A percentile compares a stretch with the other conserved stretches of the same genome.
Conservation (phyloP, 2,797 vertebrate genomes). For the Darevskia nairensis region DNA sequence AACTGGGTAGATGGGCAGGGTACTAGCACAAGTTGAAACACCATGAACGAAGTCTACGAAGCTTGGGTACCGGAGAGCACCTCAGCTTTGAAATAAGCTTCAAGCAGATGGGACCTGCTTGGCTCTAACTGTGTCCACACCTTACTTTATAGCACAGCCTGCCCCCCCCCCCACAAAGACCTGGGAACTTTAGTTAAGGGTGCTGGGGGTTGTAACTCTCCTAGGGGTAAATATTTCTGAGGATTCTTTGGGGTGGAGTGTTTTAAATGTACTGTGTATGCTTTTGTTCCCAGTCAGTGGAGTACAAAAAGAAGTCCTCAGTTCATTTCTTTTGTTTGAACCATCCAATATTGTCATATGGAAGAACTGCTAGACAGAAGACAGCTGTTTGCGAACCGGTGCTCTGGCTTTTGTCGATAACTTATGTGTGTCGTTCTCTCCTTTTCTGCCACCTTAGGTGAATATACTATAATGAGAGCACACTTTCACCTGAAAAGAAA, state of each 20-base stretch:
- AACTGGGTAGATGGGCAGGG: not conserved
- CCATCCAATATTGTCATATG: not conserved
- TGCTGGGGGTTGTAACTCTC: too few species aligned
- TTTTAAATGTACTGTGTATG: too few species aligned
- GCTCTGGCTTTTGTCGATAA: conserved; percentile 29
- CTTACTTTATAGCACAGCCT: too few species aligned
- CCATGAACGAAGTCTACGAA: not conserved
- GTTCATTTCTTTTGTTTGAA: not conserved
- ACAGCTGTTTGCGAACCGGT: not conserved
- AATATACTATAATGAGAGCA: conserved; percentile 98
- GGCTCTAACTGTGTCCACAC: too few species aligned
- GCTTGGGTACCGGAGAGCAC: not conserved
- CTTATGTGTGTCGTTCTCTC: not conserved
- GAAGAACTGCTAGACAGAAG: not conserved
- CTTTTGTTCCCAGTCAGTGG: not conserved
- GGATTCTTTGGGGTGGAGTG: too few species aligned
- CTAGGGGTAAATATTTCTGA: too few species aligned
- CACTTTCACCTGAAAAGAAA: conserved; percentile 99
- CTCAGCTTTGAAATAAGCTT: not conserved
- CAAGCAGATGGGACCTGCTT: not conserved
- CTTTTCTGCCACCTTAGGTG: conserved; percentile 78
- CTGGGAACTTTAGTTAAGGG: too few species aligned
- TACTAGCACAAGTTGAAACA: too few species aligned
- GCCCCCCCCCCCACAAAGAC: too few species aligned
- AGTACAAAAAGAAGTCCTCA: not conserved